These are phyloP conservation scores for Synanthedon myopaeformis DNA, from an alignment of 2,888 invertebrate genomes.

Conservation along the genomic window DNA sequence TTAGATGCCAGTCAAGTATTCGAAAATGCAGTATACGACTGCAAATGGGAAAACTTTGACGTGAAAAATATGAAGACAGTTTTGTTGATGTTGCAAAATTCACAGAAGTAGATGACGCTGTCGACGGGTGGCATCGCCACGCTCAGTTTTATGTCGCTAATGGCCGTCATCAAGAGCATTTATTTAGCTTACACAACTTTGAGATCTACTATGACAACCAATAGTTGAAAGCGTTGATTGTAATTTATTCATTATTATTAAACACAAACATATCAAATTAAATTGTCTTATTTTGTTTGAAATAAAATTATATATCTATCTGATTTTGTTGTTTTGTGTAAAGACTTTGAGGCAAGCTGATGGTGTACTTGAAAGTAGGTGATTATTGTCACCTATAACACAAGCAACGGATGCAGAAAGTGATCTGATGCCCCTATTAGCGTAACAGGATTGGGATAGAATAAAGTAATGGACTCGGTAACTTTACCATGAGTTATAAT, in stretches of 20 bases:
- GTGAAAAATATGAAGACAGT: slow-evolving; percentile 22
- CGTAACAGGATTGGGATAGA: too few species aligned
- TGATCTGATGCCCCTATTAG: too few species aligned
- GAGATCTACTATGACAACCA: slow-evolving; percentile 13
- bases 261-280: not conserved
- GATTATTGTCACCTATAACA: too few species aligned
- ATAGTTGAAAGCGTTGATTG: too few species aligned
- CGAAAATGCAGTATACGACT: slow-evolving; percentile 22
- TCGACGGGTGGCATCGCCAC: slow-evolving; percentile 25
- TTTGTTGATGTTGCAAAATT: slow-evolving; percentile 21
- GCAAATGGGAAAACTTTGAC: slow-evolving; percentile 30
- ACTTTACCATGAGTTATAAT: too few species aligned
- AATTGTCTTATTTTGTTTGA: not conserved
- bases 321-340: too few species aligned
- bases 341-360: too few species aligned
- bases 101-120: slow-evolving; percentile 25
- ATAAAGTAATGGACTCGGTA: too few species aligned
- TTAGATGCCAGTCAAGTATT: slow-evolving; percentile 23
- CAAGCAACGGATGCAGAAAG: too few species aligned
- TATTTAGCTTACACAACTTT: slow-evolving; percentile 31
- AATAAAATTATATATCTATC: too few species aligned
- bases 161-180: slow-evolving; percentile 19
- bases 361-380: too few species aligned
- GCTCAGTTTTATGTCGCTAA: slow-evolving; percentile 20
- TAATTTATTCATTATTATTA: too few species aligned